Evolutionary conservation across 2,888 invertebrate species (phyloP).

Genomic region (Anarsia innoxiella): DNA sequence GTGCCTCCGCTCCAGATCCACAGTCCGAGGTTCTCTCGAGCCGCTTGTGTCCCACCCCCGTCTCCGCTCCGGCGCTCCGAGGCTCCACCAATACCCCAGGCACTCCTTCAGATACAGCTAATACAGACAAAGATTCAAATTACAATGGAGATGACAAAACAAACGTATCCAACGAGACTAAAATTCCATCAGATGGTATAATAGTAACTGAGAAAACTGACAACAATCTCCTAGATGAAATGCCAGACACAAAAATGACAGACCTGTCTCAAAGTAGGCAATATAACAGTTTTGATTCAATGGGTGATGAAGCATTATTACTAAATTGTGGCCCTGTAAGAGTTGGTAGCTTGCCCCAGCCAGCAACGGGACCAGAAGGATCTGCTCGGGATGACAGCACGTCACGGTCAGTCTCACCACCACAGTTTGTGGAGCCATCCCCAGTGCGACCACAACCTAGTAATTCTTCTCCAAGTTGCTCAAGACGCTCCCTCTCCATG

Average conservation of each 20-base stretch:
- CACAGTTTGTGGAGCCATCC: conserved; percentile 65
- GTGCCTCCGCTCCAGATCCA: conserved; percentile 54
- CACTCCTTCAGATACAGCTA: conserved; percentile 41
- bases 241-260: conserved; percentile 71
- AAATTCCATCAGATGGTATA: conserved; percentile 61
- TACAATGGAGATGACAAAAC: conserved; percentile 52
- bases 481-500: conserved; percentile 64
- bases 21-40: conserved; percentile 18
- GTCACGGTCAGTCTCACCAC: conserved; percentile 61
- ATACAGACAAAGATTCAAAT: conserved; percentile 55
- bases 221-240: conserved; percentile 64
- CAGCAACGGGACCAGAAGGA: conserved; percentile 51
- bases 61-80: conserved; percentile 37
- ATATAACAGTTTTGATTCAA: conserved; percentile 68
- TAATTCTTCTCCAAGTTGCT: conserved; percentile 65
- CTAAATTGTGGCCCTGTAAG: conserved; percentile 64
- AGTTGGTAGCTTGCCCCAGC: conserved; percentile 53
- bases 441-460: conserved; percentile 51
- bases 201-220: conserved; percentile 70
- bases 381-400: conserved; percentile 59
- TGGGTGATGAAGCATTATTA: conserved; percentile 62
- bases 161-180: conserved; percentile 49
- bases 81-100: conserved; percentile 45
- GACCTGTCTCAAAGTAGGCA: conserved; percentile 67
- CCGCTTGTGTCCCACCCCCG: conserved; percentile 57